Evolutionary conservation across 1,140 invertebrate genomes (phyloP).

Genomic region (Hyles vespertilio): DNA sequence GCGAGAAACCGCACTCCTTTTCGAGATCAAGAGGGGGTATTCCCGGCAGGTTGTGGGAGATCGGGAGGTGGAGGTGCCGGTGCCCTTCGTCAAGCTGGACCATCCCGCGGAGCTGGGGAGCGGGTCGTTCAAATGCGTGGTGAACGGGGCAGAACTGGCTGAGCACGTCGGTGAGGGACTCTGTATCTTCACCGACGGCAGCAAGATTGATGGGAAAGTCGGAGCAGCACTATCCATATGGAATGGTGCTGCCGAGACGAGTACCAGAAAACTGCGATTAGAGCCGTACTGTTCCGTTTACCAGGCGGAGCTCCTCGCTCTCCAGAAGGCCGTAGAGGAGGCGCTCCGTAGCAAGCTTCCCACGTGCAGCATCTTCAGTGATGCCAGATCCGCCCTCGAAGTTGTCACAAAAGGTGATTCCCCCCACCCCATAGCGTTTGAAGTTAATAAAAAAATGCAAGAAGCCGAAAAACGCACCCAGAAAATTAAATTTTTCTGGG

Average conservation of each 20-base stretch:
- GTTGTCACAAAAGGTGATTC: not conserved
- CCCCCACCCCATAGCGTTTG: no score
- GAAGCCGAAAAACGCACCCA: not conserved
- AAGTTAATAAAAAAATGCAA: no score
- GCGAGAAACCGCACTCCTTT: slow-evolving; percentile 12
- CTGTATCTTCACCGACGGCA: slow-evolving; percentile 17
- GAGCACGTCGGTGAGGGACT: not conserved
- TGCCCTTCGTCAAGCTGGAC: not conserved
- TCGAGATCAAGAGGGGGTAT: slow-evolving; percentile 10
- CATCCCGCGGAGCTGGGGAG: slow-evolving; percentile 12
- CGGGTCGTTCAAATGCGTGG: slow-evolving; percentile 10
- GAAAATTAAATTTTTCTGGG: not conserved
- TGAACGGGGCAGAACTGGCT: slow-evolving; percentile 6
- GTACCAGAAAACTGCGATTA: no score
- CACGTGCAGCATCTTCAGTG: slow-evolving; percentile 13
- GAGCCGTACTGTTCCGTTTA: slow-evolving; percentile 22
- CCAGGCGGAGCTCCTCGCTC: slow-evolving; percentile 25
- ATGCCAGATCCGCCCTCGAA: slow-evolving; percentile 25
- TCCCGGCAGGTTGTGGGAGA: slow-evolving; percentile 11
- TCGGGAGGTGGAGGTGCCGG: slow-evolving; percentile 10
- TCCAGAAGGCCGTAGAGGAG: not conserved
- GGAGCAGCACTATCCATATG: no score
- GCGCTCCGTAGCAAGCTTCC: not conserved
- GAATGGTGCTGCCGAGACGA: no score
- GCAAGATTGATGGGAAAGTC: no score